Base-by-base conservation (phyloP, 2,113 vertebrate genomes). In the Menidia beryllina region DNA sequence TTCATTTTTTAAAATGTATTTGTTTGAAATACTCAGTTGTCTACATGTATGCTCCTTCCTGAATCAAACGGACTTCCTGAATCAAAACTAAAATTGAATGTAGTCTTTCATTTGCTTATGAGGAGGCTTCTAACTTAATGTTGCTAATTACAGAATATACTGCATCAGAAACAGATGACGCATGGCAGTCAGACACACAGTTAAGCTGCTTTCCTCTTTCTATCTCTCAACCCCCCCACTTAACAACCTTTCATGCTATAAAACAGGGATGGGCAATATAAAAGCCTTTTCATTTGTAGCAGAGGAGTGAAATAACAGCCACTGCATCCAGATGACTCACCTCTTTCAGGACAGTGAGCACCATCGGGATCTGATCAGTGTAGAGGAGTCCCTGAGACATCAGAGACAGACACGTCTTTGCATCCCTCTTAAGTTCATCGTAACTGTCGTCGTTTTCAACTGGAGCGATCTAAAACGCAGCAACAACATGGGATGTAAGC, bases 351-450 rank as follows among this genome's bases (percentile, higher is more conserved):
- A 94, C 93, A 81, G 89, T 81, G 85, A 99, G 95, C 75, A 98
- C 96, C 94, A 95, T 94, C 80, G 96, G 95, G 91, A 98, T 97
- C 94, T 99, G 96, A 60, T 97, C 94, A 58, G 95, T 89, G 92
- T 96, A 97, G 67, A 99, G 94, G 86, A 98, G 94, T 75, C 96
- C 97, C 94, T 99, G 97, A 92, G 97, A 97, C 96, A 99, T 98
- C 77, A 99, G 90, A 1, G 95, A 97, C 77, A 99, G 92, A 82
- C 97, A 98, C 79, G 96, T 95, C 92, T 97, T 99, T 23, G 97
- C 96, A 77, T 99, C 97, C 92, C 95, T 96, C 90, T 99, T 99
- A 81, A 99, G 93, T 81, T 99, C 97, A 91, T 99, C 97, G 0
- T 99, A 98, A 85, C 93, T 98, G 85, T 96, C 96, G 75, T 99